Conservation (phyloP, 2,888 invertebrate genomes). For the Lucinisca nassula region DNA sequence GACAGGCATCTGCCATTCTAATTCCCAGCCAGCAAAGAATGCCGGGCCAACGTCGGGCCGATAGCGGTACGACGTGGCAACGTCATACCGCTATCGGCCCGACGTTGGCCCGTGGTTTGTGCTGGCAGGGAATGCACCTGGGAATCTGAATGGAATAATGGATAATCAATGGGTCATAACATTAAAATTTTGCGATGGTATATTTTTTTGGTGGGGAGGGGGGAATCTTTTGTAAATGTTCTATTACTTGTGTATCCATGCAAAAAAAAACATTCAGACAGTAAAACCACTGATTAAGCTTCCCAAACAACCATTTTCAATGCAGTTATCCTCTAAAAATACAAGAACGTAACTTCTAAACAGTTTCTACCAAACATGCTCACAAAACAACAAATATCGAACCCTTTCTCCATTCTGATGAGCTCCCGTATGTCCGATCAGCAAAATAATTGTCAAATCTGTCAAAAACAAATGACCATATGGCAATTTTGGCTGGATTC, state of each 20-base stretch:
- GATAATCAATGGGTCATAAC: neutral
- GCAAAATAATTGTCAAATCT: neutral
- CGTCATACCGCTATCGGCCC: too few relatives aligned
- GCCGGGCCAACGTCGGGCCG: too few relatives aligned
- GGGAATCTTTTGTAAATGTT: too few relatives aligned
- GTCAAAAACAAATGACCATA: neutral
- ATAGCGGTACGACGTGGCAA: too few relatives aligned
- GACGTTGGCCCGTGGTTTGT: too few relatives aligned
- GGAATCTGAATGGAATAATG: neutral
- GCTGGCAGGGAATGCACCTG: too few relatives aligned
- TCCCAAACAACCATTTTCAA: neutral
- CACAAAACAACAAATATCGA: neutral
- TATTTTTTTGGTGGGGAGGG: neutral
- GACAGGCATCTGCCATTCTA: too few relatives aligned
- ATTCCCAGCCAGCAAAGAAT: too few relatives aligned
- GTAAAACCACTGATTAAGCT: too few relatives aligned
- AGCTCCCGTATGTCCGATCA: neutral
- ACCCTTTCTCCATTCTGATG: neutral
- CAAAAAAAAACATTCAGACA: neutral
- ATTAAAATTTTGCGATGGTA: neutral
- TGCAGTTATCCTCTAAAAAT: neutral
- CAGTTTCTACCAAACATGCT: neutral
- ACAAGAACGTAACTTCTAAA: neutral
- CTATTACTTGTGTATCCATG: neutral
- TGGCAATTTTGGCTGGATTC: neutral